These are phyloP conservation scores for Ahaetulla prasina DNA, from an alignment of 2,113 vertebrate species.

Conservation along the genomic window DNA sequence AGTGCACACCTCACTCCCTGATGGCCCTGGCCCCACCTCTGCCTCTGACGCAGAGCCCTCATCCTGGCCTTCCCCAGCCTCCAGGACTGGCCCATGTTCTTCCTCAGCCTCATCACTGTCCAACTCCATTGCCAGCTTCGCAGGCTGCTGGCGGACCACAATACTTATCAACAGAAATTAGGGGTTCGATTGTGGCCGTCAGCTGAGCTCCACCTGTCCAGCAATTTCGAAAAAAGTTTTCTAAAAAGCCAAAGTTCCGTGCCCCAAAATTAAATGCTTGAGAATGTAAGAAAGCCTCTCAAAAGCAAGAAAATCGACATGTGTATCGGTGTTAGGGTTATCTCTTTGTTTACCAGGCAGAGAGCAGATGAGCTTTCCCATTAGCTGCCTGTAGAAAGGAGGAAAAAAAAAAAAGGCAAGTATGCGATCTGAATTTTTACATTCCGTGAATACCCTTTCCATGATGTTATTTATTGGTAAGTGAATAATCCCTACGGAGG, in stretches of 20 bases:
- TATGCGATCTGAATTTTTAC: neutral
- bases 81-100: too few relatives aligned
- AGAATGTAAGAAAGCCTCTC: neutral
- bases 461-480: neutral
- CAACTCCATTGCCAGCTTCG: too few relatives aligned
- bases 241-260: neutral
- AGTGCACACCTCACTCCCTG: too few relatives aligned
- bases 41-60: too few relatives aligned
- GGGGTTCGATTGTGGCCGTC: too few relatives aligned
- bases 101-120: too few relatives aligned
- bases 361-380: neutral
- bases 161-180: too few relatives aligned
- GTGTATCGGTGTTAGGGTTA: neutral
- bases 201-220: too few relatives aligned
- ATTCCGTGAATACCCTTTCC: neutral
- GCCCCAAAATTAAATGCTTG: neutral
- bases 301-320: neutral
- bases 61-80: too few relatives aligned
- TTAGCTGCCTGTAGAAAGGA: neutral
- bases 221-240: neutral
- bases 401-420: neutral
- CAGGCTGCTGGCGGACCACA: too few relatives aligned
- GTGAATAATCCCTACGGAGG: neutral
- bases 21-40: too few relatives aligned
- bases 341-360: neutral